These are phyloP conservation scores for Paragorgia papillata DNA, from an alignment of 92 coral and sea anemone genomes.

Conservation along the genomic window DNA sequence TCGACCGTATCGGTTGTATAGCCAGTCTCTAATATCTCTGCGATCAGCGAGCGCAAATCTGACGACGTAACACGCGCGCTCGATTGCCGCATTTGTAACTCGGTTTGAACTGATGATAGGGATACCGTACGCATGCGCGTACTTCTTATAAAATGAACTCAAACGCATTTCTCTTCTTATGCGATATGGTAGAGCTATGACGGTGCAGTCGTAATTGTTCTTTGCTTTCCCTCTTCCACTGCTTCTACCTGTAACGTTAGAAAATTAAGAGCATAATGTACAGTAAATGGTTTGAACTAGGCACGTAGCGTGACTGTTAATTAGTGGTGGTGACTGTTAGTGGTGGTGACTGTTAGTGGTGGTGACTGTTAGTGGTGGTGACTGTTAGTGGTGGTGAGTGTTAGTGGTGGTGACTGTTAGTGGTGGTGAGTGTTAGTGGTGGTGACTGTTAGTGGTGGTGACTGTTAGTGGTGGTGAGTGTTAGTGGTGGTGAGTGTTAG, in stretches of 20 bases:
- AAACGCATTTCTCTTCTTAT: conserved; percentile 66
- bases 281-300: no score
- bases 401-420: no score
- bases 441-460: no score
- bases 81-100: conserved; percentile 37
- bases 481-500: no score
- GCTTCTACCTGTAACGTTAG: neutral
- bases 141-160: conserved; percentile 75
- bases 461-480: no score
- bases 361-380: no score
- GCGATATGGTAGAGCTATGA: neutral
- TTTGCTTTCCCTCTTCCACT: conserved; percentile 20
- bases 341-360: no score
- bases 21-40: conserved; percentile 26
- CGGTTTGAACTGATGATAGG: conserved; percentile 83
- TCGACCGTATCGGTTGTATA: conserved; percentile 36
- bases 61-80: conserved; percentile 37
- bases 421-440: no score
- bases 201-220: conserved; percentile 28
- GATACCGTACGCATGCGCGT: conserved; percentile 90
- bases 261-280: neutral
- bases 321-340: no score
- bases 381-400: no score
- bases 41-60: conserved; percentile 39
- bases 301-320: no score